Evolutionary conservation across 1,140 invertebrate species (phyloP), one percentile per base, ranked within the genome.

Genomic region (Panulirus ornatus): DNA sequence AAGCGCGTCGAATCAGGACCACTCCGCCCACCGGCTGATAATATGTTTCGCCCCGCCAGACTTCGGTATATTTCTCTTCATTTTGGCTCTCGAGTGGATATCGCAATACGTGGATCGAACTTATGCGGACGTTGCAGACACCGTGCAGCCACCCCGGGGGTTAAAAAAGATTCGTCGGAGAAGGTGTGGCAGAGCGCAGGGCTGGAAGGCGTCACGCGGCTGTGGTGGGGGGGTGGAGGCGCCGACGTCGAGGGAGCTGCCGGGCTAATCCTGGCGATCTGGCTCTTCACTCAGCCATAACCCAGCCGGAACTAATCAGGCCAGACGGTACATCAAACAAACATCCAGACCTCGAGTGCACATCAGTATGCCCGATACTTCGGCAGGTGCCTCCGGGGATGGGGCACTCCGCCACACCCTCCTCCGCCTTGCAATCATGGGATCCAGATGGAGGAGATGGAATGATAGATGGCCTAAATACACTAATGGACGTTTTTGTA

Each of bases 211-310:
- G n/a, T n/a, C n/a, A n/a, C n/a, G n/a, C n/a, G n/a, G n/a, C n/a
- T n/a, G n/a, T n/a, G n/a, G n/a, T n/a, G n/a, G 44, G 44, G 44
- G 44, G 14, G 44, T 47, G 5, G 44, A 47, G 44, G 14, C 44
- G 44, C 5, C 14, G 44, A 47, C 44, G 44, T 5, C 44, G 44
- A 11, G 27, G n/a, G 42, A 16, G n/a, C 14, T 11, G 19, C 22
- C 30, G 34, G 11, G 40, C 40, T 47, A 30, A 42, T 47, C 44
- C 75, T 27, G 1, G 40, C 36, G 44, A 78, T 84, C 58, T 70
- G 11, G n/a, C 82, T 73, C 44, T 40, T 84, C 83, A 82, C 51
- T 82, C 79, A 82, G 47, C 5, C 79, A 82, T 22, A 58, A 63
- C 79, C 79, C 8, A 63, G 19, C 47, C 51, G 79, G 27, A 40